Base-by-base conservation (phyloP, 2,888 invertebrate genomes). In the Drosophila leonis region DNA sequence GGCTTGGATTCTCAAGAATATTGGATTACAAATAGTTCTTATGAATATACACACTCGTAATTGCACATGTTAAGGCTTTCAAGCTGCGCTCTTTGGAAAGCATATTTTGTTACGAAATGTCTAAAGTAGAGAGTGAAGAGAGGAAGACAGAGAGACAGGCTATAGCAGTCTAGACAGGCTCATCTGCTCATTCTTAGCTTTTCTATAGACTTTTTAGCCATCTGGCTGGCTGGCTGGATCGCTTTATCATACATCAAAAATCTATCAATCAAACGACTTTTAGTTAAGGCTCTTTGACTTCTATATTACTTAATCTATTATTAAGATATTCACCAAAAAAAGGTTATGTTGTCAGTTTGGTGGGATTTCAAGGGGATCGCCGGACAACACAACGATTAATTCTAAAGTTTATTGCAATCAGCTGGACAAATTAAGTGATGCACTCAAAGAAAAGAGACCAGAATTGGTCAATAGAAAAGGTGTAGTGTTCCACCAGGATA, bases 1-100 rank as follows among this genome's bases (percentile, higher is more conserved):
- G 29, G 48, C 24, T 29, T 15, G 0, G 7, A 6, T 29, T 18
- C n/a, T 6, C 48, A 31, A 18, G 29, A 1, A 31, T 31, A 48
- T 48, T 48, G 2, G n/a, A 48, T 48, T 48, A 48, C 29, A 31
- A 48, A 48, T 48, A 48, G n/a, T 29, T 48, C n/a, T 2, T 1
- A 18, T 31, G 48, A 48, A 29, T 18, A 18, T n/a, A 15, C 27
- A 9, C 29, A n/a, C 4, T 27, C 15, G 5, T n/a, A 29, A 10
- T 41, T 41, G 48, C 48, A 41, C 10, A 10, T 41, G 42, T 4
- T 41, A 18, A 18, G 41, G 18, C 2, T n/a, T n/a, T n/a, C 39
- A n/a, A n/a, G 39, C 15, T 37, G 37, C 0, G 44, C 13, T 15
- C 13, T 44, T 27, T 4, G 1, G 20, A 5, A 44, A 24, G 1